Evolutionary conservation across 2,888 invertebrate genomes (phyloP), one percentile per base, ranked within the genome.

Genomic region (Ditylenchus weischeri): DNA sequence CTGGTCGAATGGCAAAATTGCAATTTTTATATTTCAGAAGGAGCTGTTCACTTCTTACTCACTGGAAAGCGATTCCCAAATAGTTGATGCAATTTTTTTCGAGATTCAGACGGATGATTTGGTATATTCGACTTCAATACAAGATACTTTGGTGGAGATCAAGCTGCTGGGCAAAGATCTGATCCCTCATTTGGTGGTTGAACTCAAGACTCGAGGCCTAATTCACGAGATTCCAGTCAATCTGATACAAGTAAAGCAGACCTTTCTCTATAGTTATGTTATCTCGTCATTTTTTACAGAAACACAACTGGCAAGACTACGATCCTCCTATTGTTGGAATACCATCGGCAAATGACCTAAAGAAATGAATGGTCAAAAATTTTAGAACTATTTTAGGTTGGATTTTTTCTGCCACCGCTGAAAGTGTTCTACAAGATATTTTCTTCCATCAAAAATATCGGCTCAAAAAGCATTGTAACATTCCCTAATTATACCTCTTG

Each of bases 111-210:
- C 54, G 36, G 69, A 67, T 54, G 68, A 69, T 35, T 51, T 69
- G 4, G 23, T 70, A 47, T 48, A 49, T 21, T 69, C 69, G 57
- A 18, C 69, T 21, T 19, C 64, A 3, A 60, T 47, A 11, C 57
- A 64, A 7, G 66, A 62, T 43, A 66, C 70, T 57, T 48, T 15
- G 35, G 64, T 65, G 47, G 75, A 75, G 43, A 68, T 76, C 19
- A 73, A 70, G 38, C 50, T 66, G 35, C 36, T 62, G 35, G 61
- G 72, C 19, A 64, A 48, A 36, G 54, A 73, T 15, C 64, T 48
- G 15, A 60, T 51, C 35, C 69, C 69, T 6, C 69, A 69, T 43
- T 57, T 69, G 15, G 29, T 59, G n/a, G 54, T 69, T 18, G 69
- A 69, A 51, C 58, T 69, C n/a, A 62, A 19, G 36, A 67, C 51